Percentiles rank a stretch among this genome's conserved stretches.
These are phyloP conservation scores for Protophormia terraenovae DNA, from an alignment of 2,888 invertebrate species.

Conservation along the genomic window DNA sequence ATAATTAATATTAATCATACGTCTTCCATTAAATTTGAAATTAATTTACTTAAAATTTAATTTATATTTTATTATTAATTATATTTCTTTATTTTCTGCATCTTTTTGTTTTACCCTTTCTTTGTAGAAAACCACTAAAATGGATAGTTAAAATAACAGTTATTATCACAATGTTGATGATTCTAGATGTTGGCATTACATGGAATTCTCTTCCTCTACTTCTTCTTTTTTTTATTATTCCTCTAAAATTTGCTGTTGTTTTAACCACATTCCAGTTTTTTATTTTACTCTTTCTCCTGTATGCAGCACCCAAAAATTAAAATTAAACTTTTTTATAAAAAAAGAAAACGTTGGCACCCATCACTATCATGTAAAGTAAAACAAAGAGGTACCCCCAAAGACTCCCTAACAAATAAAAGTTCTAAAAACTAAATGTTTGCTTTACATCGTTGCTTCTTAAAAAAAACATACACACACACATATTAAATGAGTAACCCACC, in stretches of 20 bases:
- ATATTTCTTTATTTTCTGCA: no score
- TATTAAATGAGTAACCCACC: not conserved
- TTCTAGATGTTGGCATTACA: slow-evolving; percentile 35
- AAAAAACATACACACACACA: no score
- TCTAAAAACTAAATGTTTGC: slow-evolving; percentile 49
- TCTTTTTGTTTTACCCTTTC: not conserved
- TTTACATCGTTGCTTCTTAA: not conserved
- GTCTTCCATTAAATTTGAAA: no score
- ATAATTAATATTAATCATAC: no score
- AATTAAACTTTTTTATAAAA: not conserved
- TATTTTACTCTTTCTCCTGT: not conserved
- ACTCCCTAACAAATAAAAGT: not conserved
- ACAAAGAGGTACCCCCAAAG: not conserved
- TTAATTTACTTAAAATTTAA: no score
- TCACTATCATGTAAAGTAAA: not conserved
- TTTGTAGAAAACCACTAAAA: not conserved
- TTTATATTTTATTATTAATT: no score
- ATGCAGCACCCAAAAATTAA: not conserved
- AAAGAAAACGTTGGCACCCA: slow-evolving; percentile 31
- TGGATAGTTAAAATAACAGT: slow-evolving; percentile 39
- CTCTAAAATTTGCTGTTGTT: slow-evolving; percentile 28
- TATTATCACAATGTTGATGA: slow-evolving; percentile 46
- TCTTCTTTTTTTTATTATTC: not conserved
- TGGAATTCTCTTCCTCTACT: not conserved
- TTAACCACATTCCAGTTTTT: slow-evolving; percentile 14